Conservation (phyloP, 2,888 invertebrate genomes). For the Conomelus anceps region DNA sequence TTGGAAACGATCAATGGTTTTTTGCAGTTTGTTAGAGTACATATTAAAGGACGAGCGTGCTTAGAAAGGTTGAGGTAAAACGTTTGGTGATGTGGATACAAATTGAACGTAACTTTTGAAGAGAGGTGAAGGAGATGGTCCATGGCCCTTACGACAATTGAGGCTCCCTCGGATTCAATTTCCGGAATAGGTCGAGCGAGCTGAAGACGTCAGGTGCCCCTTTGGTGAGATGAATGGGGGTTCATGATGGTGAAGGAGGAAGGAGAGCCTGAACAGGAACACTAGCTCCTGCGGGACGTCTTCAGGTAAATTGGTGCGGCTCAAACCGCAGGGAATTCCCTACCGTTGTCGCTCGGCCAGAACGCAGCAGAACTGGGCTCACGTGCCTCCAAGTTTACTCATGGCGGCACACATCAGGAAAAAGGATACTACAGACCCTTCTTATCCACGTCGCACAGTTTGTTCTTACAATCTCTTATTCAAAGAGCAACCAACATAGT, state of each 20-base stretch:
- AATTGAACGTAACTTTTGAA: not conserved
- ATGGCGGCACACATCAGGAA: not conserved
- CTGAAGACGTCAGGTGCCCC: not conserved
- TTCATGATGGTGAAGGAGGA: too few species aligned
- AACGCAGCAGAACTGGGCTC: not conserved
- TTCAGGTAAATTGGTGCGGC: not conserved
- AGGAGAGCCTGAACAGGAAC: not conserved
- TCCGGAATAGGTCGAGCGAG: not conserved
- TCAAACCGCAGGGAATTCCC: not conserved
- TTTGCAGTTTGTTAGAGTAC: not conserved
- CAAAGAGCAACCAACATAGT: not conserved
- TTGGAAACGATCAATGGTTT: not conserved
- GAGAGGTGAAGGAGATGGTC: not conserved
- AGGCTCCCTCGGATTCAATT: not conserved
- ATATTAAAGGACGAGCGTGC: not conserved
- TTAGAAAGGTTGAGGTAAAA: not conserved
- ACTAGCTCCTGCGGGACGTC: not conserved
- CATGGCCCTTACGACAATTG: not conserved
- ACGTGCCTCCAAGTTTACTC: not conserved
- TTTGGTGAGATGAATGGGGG: not conserved
- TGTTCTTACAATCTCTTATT: not conserved
- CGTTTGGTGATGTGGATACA: not conserved
- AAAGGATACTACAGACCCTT: not conserved
- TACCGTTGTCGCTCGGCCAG: not conserved
- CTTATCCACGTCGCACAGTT: not conserved